Evolutionary conservation across 2,888 invertebrate genomes (phyloP).

Genomic region (Thyatira batis): DNA sequence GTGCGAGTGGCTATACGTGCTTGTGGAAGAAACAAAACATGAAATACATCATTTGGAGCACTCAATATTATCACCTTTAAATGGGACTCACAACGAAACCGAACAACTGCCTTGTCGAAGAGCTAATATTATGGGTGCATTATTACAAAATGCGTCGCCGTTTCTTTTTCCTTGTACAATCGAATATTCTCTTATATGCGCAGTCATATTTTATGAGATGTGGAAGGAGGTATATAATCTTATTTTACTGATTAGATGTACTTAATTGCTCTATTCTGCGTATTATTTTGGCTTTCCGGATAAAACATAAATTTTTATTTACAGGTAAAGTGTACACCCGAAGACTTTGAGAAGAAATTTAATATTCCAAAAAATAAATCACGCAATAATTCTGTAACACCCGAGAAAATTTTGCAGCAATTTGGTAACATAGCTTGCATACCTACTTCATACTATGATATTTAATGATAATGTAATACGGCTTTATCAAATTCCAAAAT

Average conservation of each 20-base stretch:
- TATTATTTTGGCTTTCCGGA: too few relatives aligned
- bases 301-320: slow-evolving; percentile 18
- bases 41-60: slow-evolving; percentile 89
- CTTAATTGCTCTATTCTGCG: too few relatives aligned
- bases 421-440: slow-evolving; percentile 55
- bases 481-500: too few relatives aligned
- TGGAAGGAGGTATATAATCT: slow-evolving; percentile 88
- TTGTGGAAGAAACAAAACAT: slow-evolving; percentile 94
- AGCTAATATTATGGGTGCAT: slow-evolving; percentile 86
- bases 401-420: slow-evolving; percentile 78
- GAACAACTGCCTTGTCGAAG: slow-evolving; percentile 74
- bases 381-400: slow-evolving; percentile 74
- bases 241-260: too few relatives aligned
- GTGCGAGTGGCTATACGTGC: slow-evolving; percentile 95
- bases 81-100: slow-evolving; percentile 39
- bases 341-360: slow-evolving; percentile 73
- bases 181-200: slow-evolving; percentile 95
- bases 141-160: slow-evolving; percentile 87
- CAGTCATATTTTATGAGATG: slow-evolving; percentile 94
- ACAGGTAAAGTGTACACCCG: slow-evolving; percentile 75
- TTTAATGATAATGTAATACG: too few relatives aligned
- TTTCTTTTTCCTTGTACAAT: slow-evolving; percentile 95
- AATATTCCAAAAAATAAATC: slow-evolving; percentile 65
- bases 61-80: slow-evolving; percentile 36
- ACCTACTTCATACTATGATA: background rate